Base-by-base conservation (phyloP, 2,113 vertebrate genomes). In the Scophthalmus maximus region DNA sequence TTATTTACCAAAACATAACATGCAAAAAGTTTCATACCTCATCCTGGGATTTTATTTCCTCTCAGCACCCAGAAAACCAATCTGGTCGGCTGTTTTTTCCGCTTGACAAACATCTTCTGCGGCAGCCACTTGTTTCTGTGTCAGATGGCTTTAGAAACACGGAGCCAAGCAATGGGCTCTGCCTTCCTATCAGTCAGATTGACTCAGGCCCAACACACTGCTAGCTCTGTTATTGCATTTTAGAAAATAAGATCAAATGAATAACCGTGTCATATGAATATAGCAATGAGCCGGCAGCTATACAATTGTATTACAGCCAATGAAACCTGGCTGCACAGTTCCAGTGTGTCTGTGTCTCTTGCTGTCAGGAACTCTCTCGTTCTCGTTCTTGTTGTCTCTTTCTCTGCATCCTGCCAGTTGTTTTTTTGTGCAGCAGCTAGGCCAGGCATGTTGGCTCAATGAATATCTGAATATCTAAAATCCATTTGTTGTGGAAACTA, bases 301-400 rank as follows among this genome's bases (percentile, higher is more conserved):
- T 60, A 79, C 79, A 86, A 88, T 82, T 81, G 57, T 62, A 66
- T 85, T 80, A 75, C 59, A 78, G 60, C 52, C 69, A 80, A 44
- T 79, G 44, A 81, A 81, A 90, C 68, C 58, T 78, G 68, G 12
- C 76, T 81, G 38, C 20, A 2, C n/a, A 32, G 64, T 71, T 50
- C 17, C 61, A 61, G 62, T 44, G 49, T 72, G 34, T 58, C 42
- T 76, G 18, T 44, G 36, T 74, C 40, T 52, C 26, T 61, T 17
- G 15, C 65, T 71, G 22, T 73, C 29, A 26, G 42, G 22, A 3
- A 0, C 50, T 67, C 47, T 50, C 5, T 40, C 26, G 15, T 51
- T 30, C 26, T 57, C 1, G 3, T 2, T 29, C 23, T 56, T 25
- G n/a, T n/a, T 32, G 22, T 71, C 12, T 64, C 65, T 70, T 52